Evolutionary conservation across 1,140 invertebrate species (phyloP).

Genomic region (Mizuhopecten yessoensis): DNA sequence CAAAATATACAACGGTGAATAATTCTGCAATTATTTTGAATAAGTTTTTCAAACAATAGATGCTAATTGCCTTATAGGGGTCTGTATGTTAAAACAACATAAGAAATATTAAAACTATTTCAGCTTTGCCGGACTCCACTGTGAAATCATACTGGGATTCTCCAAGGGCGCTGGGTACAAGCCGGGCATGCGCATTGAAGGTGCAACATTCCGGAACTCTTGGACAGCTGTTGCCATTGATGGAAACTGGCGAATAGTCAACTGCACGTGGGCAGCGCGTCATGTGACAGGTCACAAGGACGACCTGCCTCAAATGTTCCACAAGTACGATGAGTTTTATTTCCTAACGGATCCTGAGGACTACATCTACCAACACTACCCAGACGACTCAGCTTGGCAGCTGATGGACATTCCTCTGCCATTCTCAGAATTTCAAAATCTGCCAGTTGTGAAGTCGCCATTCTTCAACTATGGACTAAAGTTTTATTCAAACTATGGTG

Average conservation of each 20-base stretch:
- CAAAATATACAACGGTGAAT: no score
- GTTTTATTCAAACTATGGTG: slow-evolving; percentile 79
- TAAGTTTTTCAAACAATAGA: no score
- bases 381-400: slow-evolving; percentile 85
- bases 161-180: slow-evolving; percentile 99
- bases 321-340: slow-evolving; percentile 83
- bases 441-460: slow-evolving; percentile 83
- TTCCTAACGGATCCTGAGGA: slow-evolving; percentile 86
- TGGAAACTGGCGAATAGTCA: slow-evolving; percentile 80
- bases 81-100: no score
- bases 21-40: no score
- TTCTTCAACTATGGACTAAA: slow-evolving; percentile 81
- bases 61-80: no score
- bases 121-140: slow-evolving; percentile 98
- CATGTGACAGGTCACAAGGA: slow-evolving; percentile 81
- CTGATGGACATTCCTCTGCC: slow-evolving; percentile 84
- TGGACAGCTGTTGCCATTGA: slow-evolving; percentile 81
- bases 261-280: slow-evolving; percentile 85
- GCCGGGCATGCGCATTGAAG: slow-evolving; percentile 97
- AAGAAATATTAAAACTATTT: slow-evolving; percentile 51
- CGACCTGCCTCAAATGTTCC: slow-evolving; percentile 77
- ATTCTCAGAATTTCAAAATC: slow-evolving; percentile 84
- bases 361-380: slow-evolving; percentile 86
- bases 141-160: slow-evolving; percentile 99
- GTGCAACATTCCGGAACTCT: slow-evolving; percentile 90